These are phyloP conservation scores for Noctilio leporinus DNA, from an alignment of 2,113 vertebrate genomes.

Conservation along the genomic window DNA sequence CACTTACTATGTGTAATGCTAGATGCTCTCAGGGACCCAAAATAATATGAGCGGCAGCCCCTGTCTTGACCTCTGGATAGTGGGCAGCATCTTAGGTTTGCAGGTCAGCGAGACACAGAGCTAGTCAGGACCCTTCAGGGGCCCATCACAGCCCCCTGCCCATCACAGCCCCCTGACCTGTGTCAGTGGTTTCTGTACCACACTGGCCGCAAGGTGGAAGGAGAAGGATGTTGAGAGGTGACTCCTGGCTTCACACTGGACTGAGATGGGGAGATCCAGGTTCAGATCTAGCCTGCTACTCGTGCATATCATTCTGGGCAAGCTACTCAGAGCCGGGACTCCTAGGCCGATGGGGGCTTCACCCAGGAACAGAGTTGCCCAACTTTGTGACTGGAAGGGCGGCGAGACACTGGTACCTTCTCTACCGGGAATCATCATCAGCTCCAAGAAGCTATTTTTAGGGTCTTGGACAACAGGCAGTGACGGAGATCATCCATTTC, in stretches of 20 bases:
- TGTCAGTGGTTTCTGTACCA: not conserved
- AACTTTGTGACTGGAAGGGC: not conserved
- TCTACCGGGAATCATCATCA: not conserved
- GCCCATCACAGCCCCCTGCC: not conserved
- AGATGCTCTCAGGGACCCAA: not conserved
- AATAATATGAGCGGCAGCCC: not conserved
- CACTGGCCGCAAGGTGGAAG: not conserved
- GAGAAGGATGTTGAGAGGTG: not conserved
- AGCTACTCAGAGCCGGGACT: not conserved
- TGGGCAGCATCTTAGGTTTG: not conserved
- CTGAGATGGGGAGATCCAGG: not conserved
- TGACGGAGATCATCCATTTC: slow-evolving; percentile 21
- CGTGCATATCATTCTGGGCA: not conserved
- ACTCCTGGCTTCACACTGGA: not conserved
- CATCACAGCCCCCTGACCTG: not conserved
- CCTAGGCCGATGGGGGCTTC: not conserved
- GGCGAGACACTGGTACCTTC: not conserved
- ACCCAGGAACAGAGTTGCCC: not conserved
- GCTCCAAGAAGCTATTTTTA: not conserved
- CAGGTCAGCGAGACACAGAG: not conserved
- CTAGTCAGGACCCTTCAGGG: not conserved
- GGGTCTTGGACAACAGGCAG: not conserved
- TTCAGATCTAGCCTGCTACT: not conserved
- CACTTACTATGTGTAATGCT: not conserved
- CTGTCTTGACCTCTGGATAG: not conserved